Evolutionary conservation across 2,888 invertebrate species (phyloP).

Genomic region (Volucella zonaria): DNA sequence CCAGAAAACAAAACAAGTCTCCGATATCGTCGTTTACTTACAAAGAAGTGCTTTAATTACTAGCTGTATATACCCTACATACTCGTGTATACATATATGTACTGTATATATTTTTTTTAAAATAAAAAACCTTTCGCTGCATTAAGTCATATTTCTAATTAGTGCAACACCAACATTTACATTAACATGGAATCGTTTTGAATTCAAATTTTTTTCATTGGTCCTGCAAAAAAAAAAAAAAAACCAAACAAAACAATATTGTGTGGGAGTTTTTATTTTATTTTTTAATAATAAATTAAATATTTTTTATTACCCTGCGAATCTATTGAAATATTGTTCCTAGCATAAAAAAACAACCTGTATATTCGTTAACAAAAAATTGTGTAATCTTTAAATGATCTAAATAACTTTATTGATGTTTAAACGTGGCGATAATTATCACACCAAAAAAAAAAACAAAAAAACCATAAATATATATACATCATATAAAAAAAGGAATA

Average conservation of each 20-base stretch:
- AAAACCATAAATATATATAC: slow-evolving; percentile 10
- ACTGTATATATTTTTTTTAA: slow-evolving; percentile 47
- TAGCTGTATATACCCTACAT: slow-evolving; percentile 10
- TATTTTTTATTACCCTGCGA: slow-evolving; percentile 17
- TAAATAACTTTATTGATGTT: slow-evolving; percentile 39
- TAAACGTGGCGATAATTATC: slow-evolving; percentile 43
- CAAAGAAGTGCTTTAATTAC: slow-evolving; percentile 1
- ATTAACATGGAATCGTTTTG: neutral
- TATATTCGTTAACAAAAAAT: slow-evolving; percentile 28
- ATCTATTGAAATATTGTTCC: slow-evolving; percentile 61
- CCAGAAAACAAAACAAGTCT: slow-evolving; percentile 34
- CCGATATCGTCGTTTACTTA: slow-evolving; percentile 32
- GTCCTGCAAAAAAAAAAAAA: neutral
- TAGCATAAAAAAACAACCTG: slow-evolving; percentile 21
- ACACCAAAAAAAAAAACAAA: slow-evolving; percentile 25
- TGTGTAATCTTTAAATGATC: neutral
- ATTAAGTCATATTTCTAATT: neutral
- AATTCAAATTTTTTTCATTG: slow-evolving; percentile 12
- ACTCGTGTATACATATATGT: slow-evolving; percentile 1
- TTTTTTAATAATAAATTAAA: neutral
- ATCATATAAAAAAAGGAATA: slow-evolving; percentile 16
- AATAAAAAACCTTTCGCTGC: neutral
- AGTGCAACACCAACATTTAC: too few species aligned
- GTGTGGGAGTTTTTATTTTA: slow-evolving; percentile 6
- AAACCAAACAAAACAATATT: neutral